Evolutionary conservation across 2,797 vertebrate species (phyloP).

Genomic region (Diceros bicornis): DNA sequence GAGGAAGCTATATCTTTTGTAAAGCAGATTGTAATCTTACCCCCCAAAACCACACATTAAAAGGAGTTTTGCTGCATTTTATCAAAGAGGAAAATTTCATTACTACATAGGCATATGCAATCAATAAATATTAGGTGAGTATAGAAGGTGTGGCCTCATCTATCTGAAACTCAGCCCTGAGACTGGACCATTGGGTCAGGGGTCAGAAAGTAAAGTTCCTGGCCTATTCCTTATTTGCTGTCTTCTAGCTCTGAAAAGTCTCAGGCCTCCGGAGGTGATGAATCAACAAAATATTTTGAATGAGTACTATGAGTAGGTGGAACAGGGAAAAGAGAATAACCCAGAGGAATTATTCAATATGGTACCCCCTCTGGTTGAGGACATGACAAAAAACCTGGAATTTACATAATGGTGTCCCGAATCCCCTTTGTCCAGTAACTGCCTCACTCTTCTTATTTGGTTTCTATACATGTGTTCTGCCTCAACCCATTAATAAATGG

Average conservation of each 20-base stretch:
- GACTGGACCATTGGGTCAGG: neutral
- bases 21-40: neutral
- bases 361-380: neutral
- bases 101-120: neutral
- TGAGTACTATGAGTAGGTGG: neutral
- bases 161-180: neutral
- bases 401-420: neutral
- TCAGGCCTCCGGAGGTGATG: neutral
- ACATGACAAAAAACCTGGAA: neutral
- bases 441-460: neutral
- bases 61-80: neutral
- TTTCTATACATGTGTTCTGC: neutral
- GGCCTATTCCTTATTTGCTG: neutral
- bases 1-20: neutral
- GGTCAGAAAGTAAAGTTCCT: neutral
- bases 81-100: neutral
- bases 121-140: neutral
- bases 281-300: neutral
- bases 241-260: neutral
- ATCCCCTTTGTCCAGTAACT: neutral
- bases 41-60: neutral
- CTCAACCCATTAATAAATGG: conserved; percentile 1
- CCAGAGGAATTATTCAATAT: neutral
- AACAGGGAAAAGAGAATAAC: neutral
- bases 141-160: neutral